phyloP scores from a whole-genome alignment of 1,140 invertebrate genomes.

The Apis dorsata region DNA sequence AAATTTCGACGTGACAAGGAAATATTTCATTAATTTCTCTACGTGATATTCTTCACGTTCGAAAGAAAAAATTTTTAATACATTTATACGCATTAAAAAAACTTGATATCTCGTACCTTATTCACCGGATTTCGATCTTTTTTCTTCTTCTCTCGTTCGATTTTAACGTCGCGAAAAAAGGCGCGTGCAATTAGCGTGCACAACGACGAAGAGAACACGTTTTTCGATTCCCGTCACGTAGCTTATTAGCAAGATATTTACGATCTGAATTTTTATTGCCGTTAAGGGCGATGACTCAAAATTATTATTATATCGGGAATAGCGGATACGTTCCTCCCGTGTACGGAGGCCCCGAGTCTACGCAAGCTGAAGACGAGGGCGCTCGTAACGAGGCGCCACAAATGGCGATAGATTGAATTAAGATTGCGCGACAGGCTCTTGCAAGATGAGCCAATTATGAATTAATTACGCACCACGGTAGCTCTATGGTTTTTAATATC shows the following conservation, averaged over 20 bases:
- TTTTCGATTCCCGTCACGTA: slow-evolving; percentile 57
- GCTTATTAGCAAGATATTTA: slow-evolving; percentile 74
- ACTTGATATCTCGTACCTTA: not conserved
- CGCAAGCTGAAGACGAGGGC: slow-evolving; percentile 58
- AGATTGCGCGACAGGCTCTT: slow-evolving; percentile 74
- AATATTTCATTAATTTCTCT: not conserved
- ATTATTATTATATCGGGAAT: slow-evolving; percentile 67
- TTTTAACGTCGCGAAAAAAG: not conserved
- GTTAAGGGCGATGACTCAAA: slow-evolving; percentile 68
- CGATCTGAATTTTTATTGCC: slow-evolving; percentile 64
- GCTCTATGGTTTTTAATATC: slow-evolving; percentile 77
- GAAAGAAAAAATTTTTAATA: not conserved
- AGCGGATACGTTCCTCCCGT: slow-evolving; percentile 53
- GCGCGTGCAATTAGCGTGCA: slow-evolving; percentile 23
- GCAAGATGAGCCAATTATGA: slow-evolving; percentile 79
- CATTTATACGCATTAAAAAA: not conserved
- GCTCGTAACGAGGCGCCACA: slow-evolving; percentile 74
- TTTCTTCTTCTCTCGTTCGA: not conserved
- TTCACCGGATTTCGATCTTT: not conserved
- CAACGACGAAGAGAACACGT: not conserved
- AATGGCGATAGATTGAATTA: slow-evolving; percentile 80
- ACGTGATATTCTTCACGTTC: too few relatives aligned
- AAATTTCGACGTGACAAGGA: too few relatives aligned
- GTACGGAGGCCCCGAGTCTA: slow-evolving; percentile 30
- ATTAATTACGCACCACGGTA: slow-evolving; percentile 77